Evolutionary conservation across 2,113 vertebrate species (phyloP).

Genomic region (Acrocephalus arundinaceus): DNA sequence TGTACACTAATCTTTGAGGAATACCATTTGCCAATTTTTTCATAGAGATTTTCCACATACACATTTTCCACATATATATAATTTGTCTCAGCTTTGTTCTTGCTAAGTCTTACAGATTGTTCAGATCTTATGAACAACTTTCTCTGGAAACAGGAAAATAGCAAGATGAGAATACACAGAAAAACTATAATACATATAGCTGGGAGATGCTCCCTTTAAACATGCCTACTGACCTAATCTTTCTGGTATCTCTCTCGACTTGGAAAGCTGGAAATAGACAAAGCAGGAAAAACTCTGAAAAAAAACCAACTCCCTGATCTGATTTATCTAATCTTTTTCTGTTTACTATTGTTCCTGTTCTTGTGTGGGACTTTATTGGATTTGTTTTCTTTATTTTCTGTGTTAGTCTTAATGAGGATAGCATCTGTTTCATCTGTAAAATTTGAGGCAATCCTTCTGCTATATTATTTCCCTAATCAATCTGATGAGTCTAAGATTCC

Average conservation of each 20-base stretch:
- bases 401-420: neutral
- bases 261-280: neutral
- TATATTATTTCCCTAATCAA: neutral
- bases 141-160: neutral
- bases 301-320: neutral
- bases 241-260: neutral
- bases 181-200: neutral
- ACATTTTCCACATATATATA: slow-evolving; percentile 22
- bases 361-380: neutral
- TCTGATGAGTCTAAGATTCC: neutral
- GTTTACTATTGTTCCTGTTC: neutral
- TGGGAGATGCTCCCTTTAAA: neutral
- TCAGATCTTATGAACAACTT: neutral
- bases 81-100: neutral
- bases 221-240: neutral
- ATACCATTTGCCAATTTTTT: slow-evolving; percentile 14
- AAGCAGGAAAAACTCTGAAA: neutral
- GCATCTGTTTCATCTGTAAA: neutral
- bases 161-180: neutral
- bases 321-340: neutral
- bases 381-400: neutral
- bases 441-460: neutral
- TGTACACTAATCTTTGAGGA: neutral
- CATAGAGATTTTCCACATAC: slow-evolving; percentile 16
- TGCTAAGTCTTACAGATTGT: neutral